Base-by-base conservation (phyloP, 1,140 invertebrate species). In the Tribolium madens region DNA sequence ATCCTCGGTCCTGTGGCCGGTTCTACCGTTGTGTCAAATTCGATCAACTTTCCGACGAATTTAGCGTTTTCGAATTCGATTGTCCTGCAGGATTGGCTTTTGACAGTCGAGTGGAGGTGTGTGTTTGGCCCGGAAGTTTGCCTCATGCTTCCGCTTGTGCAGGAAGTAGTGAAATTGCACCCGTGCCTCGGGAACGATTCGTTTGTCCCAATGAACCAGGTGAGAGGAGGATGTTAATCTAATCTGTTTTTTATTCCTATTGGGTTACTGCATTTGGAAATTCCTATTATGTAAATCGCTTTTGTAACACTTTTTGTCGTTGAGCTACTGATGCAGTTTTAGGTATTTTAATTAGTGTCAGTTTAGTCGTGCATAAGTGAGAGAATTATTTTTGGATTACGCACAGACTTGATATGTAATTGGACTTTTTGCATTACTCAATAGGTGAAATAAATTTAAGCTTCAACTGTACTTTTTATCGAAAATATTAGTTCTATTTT, bases 1-100 rank as follows among this genome's bases (percentile, higher is more conserved):
- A 95, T 86, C 93, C 93, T 2, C 89, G 90, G 57, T 93, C 93
- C 77, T 96, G 94, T 83, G 92, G 92, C 48, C 88, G 93, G 73
- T 96, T 95, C 86, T 95, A 95, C 83, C 91, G 94, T 12, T 96
- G 94, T 82, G 93, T 95, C 0, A 94, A 94, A 84, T 94, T 94
- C 82, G 90, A 94, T 84, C 93, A 94, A 85, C 89, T 89, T 47
- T 87, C 90, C 0, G 90, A 92, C 15, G 92, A 94, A 69, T 94
- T 90, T 84, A 93, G 92, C 1, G 92, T 94, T 0, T 95, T 95
- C 82, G 93, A 95, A 83, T 95, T 94, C 82, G 92, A 94, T 81
- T 95, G 94, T 86, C 94, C 94, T 0, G 88, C 90, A 74, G 94
- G 93, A n/a, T 84, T 95, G 12, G 92, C 93, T 0, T 95, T 95